Conservation (phyloP, 2,888 invertebrate species). For the Onthophagus sagittarius region DNA sequence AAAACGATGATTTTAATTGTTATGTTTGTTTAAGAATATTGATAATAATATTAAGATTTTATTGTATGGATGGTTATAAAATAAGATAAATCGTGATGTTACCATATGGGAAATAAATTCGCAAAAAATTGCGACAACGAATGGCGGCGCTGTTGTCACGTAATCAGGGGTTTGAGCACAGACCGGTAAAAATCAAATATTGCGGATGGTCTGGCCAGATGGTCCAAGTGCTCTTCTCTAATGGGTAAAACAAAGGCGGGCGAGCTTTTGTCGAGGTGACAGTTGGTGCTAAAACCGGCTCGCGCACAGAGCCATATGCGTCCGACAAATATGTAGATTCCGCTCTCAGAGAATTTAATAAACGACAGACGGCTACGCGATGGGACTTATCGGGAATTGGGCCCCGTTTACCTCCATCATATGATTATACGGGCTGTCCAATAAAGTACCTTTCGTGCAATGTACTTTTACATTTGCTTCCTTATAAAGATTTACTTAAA, state of each 20-base stretch:
- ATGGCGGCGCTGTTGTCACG: neutral
- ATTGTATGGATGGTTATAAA: neutral
- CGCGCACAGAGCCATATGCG: constrained; percentile 38
- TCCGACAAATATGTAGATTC: constrained; percentile 39
- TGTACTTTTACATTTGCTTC: too few species aligned
- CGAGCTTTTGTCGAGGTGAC: constrained; percentile 36
- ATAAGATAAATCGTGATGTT: neutral
- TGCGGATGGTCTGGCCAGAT: constrained; percentile 37
- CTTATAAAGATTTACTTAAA: too few species aligned
- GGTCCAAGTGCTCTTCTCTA: constrained; percentile 34
- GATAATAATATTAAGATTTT: neutral
- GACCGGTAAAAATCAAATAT: constrained; percentile 32
- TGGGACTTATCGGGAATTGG: constrained; percentile 15
- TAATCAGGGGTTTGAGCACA: neutral
- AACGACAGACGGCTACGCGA: constrained; percentile 33
- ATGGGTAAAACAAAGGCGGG: constrained; percentile 41
- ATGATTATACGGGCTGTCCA: neutral
- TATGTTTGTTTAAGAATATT: neutral
- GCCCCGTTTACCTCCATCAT: neutral
- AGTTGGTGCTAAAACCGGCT: constrained; percentile 42
- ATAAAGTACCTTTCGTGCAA: neutral
- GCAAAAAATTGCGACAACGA: neutral
- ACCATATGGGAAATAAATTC: neutral
- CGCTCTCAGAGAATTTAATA: constrained; percentile 40
- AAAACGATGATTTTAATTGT: too few species aligned